These are phyloP conservation scores for Echinops telfairi DNA, from an alignment of 2,113 vertebrate genomes.

Conservation along the genomic window DNA sequence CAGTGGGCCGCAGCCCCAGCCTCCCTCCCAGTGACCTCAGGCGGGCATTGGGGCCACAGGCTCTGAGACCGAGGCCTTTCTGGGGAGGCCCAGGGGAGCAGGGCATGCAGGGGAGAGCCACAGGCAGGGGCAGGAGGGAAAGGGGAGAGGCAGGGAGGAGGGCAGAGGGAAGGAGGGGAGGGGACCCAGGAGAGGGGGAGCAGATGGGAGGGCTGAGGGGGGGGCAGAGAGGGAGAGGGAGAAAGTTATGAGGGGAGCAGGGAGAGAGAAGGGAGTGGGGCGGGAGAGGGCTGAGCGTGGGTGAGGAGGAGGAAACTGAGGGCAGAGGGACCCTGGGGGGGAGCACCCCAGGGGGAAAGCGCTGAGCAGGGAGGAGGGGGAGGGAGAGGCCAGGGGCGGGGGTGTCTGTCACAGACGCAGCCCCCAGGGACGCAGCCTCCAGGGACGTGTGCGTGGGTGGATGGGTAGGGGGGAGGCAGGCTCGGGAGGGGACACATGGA, in stretches of 20 bases:
- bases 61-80: slow-evolving; percentile 63
- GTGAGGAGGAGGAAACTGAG: background rate
- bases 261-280: no score
- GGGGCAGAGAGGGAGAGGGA: background rate
- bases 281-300: background rate
- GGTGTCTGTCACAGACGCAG: slow-evolving; percentile 71
- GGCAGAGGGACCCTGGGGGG: background rate
- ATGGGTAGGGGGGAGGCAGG: slow-evolving; percentile 78
- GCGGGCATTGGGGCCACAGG: slow-evolving; percentile 69
- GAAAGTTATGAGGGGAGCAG: background rate
- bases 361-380: background rate
- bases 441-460: background rate
- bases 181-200: background rate
- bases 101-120: slow-evolving; percentile 84
- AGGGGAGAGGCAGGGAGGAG: background rate
- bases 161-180: background rate
- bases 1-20: slow-evolving; percentile 79
- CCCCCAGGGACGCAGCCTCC: slow-evolving; percentile 54
- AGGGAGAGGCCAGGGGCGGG: background rate
- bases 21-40: slow-evolving; percentile 81
- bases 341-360: background rate
- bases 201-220: no score
- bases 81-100: slow-evolving; percentile 76
- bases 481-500: slow-evolving; percentile 86
- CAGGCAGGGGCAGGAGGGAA: slow-evolving; percentile 66